Evolutionary conservation across 1,140 invertebrate genomes (phyloP).

Genomic region (Thalassaphorura encarpata): DNA sequence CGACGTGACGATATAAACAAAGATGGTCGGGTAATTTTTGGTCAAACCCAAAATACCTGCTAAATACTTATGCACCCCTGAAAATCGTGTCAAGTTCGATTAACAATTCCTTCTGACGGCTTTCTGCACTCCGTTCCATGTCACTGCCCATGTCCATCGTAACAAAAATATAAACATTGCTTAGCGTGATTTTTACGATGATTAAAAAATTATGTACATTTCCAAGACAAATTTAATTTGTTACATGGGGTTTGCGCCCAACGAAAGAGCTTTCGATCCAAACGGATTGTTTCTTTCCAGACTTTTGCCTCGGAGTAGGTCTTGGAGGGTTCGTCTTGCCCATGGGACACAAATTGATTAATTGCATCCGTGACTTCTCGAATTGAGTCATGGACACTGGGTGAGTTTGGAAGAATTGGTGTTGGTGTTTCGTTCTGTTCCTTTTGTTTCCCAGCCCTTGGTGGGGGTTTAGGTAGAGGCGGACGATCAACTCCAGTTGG

Average conservation of each 20-base stretch:
- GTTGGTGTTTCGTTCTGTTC: slow-evolving; percentile 8
- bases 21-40: too few relatives aligned
- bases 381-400: slow-evolving; percentile 30
- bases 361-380: slow-evolving; percentile 30
- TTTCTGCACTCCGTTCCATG: too few relatives aligned
- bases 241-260: slow-evolving; percentile 17
- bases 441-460: slow-evolving; percentile 22
- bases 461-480: slow-evolving; percentile 25
- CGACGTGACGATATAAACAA: too few relatives aligned
- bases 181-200: neutral
- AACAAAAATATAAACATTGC: slow-evolving; percentile 12
- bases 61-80: too few relatives aligned
- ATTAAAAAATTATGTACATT: neutral
- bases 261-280: slow-evolving; percentile 33
- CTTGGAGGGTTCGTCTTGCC: slow-evolving; percentile 9
- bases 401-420: neutral
- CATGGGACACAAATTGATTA: slow-evolving; percentile 22
- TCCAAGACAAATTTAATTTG: neutral
- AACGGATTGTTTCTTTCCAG: slow-evolving; percentile 15
- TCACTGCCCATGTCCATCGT: neutral
- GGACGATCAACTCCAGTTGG: slow-evolving; percentile 19
- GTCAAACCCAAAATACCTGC: too few relatives aligned
- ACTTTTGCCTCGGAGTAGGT: slow-evolving; percentile 21
- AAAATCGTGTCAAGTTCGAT: too few relatives aligned
- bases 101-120: too few relatives aligned